These are phyloP conservation scores for Syngnathus floridae DNA, from an alignment of 2,113 vertebrate genomes.

Conservation along the genomic window DNA sequence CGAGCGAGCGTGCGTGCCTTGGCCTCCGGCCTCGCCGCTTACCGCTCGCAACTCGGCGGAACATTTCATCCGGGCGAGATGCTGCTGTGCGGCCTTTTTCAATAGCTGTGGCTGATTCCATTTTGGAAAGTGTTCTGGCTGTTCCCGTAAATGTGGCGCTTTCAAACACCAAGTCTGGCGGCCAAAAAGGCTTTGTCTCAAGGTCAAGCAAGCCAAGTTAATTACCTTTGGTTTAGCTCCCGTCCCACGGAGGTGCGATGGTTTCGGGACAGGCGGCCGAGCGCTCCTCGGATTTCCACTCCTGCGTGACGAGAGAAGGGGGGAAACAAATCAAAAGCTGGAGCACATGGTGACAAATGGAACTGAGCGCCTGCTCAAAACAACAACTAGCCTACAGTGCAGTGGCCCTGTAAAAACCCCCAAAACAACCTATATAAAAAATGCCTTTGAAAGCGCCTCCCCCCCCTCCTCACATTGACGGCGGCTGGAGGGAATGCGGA, in stretches of 20 bases:
- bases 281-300: too few species aligned
- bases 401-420: slow-evolving; percentile 2
- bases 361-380: slow-evolving; percentile 7
- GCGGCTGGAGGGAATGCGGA: slow-evolving; percentile 45
- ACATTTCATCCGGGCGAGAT: not conserved
- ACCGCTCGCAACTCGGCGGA: slow-evolving; percentile 42
- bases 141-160: slow-evolving; percentile 19
- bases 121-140: slow-evolving; percentile 18
- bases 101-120: not conserved
- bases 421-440: slow-evolving; percentile 2
- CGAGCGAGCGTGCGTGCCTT: slow-evolving; percentile 47
- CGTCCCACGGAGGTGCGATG: too few species aligned
- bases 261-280: not conserved
- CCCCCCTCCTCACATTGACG: slow-evolving; percentile 8
- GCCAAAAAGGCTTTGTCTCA: slow-evolving; percentile 7
- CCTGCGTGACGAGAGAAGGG: too few species aligned
- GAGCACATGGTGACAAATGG: not conserved
- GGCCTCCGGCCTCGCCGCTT: slow-evolving; percentile 33
- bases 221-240: not conserved
- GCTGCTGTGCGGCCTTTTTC: slow-evolving; percentile 21
- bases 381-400: not conserved
- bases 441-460: slow-evolving; percentile 25
- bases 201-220: slow-evolving; percentile 11
- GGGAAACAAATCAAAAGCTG: too few species aligned
- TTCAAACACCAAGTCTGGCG: slow-evolving; percentile 11